A percentile compares a stretch with the other conserved stretches of the same genome.
These are phyloP conservation scores for Struthio camelus DNA, from an alignment of 2,113 vertebrate species.

Conservation along the genomic window DNA sequence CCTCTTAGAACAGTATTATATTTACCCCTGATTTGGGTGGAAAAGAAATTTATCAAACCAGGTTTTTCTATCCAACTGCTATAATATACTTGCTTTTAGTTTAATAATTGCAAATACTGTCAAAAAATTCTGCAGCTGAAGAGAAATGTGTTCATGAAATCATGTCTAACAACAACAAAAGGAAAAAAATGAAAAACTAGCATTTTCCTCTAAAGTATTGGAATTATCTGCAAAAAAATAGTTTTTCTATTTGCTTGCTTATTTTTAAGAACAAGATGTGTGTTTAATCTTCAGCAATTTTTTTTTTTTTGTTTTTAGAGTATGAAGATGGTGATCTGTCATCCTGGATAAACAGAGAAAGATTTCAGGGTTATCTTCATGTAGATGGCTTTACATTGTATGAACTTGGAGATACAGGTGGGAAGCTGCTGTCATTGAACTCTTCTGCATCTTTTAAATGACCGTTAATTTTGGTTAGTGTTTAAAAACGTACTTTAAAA, in stretches of 20 bases:
- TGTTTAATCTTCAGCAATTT: not conserved
- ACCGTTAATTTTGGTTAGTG: too few species aligned
- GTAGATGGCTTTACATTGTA: slow-evolving; percentile 95
- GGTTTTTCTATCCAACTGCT: not conserved
- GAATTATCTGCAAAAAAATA: not conserved
- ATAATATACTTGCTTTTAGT: not conserved
- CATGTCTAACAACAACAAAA: not conserved
- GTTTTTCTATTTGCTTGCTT: not conserved
- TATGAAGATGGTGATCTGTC: slow-evolving; percentile 93
- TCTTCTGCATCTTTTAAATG: not conserved
- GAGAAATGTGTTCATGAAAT: not conserved
- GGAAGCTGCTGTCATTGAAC: not conserved
- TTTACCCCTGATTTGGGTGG: not conserved
- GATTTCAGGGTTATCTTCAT: slow-evolving; percentile 91
- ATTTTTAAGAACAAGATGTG: not conserved
- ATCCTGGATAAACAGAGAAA: slow-evolving; percentile 93
- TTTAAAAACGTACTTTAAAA: not conserved
- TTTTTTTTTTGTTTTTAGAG: slow-evolving; percentile 70
- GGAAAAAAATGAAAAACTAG: not conserved
- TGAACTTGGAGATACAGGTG: slow-evolving; percentile 97
- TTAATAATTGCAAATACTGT: not conserved
- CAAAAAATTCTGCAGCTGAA: not conserved
- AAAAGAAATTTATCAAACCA: not conserved
- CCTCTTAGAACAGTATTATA: not conserved
- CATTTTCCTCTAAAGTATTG: not conserved